Evolutionary conservation across 2,888 invertebrate species (phyloP).

Genomic region (Lapara coniferarum): DNA sequence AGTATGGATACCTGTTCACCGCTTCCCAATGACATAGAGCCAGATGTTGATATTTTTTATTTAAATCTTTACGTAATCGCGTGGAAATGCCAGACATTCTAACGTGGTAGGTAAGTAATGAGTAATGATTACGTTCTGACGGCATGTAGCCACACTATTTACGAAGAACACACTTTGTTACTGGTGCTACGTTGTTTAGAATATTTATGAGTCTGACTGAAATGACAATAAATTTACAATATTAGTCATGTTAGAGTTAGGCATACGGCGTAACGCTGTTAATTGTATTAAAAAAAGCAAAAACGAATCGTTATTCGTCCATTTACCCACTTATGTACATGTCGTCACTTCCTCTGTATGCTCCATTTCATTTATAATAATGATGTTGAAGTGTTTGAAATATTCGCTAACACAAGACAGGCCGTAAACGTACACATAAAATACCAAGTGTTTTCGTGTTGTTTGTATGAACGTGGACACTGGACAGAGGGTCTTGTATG

Average conservation of each 20-base stretch:
- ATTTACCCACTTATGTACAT: neutral
- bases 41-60: neutral
- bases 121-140: constrained; percentile 19
- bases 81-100: constrained; percentile 2
- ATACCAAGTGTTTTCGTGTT: neutral
- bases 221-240: neutral
- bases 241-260: neutral
- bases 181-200: constrained; percentile 31
- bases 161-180: constrained; percentile 44
- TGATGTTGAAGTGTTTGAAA: neutral
- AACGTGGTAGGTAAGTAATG: constrained; percentile 2
- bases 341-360: neutral
- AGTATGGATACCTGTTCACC: constrained; percentile 29
- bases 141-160: constrained; percentile 37
- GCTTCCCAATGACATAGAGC: neutral
- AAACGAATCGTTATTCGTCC: neutral
- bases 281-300: neutral
- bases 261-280: neutral
- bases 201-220: neutral
- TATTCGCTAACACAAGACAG: neutral
- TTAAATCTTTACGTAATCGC: constrained; percentile 3
- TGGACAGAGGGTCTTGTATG: constrained; percentile 25
- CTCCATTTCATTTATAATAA: constrained; percentile 3
- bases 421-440: neutral
- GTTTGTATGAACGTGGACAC: constrained; percentile 17